phyloP scores from a whole-genome alignment of 2,797 vertebrate species.

The Sebastiscus albofasciatus region DNA sequence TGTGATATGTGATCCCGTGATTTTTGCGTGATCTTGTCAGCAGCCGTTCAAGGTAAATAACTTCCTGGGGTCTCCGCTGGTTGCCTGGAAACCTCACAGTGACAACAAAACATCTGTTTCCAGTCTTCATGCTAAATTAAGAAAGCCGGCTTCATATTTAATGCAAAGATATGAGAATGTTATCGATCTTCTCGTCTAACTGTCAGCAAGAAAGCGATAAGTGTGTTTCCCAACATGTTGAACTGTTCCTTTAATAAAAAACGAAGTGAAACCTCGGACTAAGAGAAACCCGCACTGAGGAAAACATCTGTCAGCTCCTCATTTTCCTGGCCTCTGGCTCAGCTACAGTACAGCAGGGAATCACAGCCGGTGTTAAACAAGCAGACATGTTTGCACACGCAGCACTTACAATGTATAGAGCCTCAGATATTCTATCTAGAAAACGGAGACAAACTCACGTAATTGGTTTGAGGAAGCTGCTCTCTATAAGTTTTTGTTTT shows the following conservation, averaged over 20 bases:
- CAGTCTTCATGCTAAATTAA: neutral
- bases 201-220: neutral
- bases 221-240: neutral
- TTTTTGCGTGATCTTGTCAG: no score
- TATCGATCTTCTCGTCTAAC: neutral
- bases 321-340: conserved; percentile 1
- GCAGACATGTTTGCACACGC: conserved; percentile 11
- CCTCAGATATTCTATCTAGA: neutral
- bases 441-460: conserved; percentile 7
- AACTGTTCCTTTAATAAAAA: conserved; percentile 7
- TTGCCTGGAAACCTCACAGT: conserved; percentile 25
- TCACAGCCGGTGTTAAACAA: conserved; percentile 10
- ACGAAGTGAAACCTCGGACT: neutral
- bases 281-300: neutral
- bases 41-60: no score
- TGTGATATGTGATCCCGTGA: no score
- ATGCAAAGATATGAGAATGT: neutral
- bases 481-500: conserved; percentile 16
- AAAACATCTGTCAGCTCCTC: conserved; percentile 21
- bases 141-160: neutral
- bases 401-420: conserved; percentile 1
- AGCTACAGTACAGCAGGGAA: conserved; percentile 4
- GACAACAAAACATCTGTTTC: conserved; percentile 7
- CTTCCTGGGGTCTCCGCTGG: neutral
- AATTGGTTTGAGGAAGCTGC: conserved; percentile 22